These are phyloP conservation scores for Leucopsar rothschildi DNA, from an alignment of 2,113 vertebrate species.

Conservation along the genomic window DNA sequence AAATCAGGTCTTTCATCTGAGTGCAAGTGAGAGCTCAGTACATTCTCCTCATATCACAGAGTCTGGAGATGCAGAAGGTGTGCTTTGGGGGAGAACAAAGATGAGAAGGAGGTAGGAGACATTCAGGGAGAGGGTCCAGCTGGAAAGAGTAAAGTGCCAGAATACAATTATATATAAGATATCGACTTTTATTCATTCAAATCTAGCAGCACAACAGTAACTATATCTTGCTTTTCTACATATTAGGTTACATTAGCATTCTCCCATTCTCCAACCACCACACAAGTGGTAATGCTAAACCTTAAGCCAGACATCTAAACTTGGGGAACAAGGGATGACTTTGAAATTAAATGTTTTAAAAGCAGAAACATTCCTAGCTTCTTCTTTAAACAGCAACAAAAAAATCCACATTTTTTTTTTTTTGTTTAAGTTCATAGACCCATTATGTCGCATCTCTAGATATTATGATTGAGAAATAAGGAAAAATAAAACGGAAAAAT, in stretches of 20 bases:
- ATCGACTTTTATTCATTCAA: not conserved
- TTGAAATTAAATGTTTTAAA: not conserved
- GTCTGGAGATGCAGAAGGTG: accelerated
- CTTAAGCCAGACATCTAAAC: not conserved
- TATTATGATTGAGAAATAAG: not conserved
- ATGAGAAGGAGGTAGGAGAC: not conserved
- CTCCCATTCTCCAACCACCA: not conserved
- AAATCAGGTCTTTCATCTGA: not conserved
- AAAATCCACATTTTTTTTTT: not conserved
- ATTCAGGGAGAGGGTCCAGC: not conserved
- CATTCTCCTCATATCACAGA: not conserved
- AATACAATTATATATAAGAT: not conserved
- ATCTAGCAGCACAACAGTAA: not conserved
- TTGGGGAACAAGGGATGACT: not conserved
- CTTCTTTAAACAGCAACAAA: not conserved
- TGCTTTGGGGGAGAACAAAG: not conserved
- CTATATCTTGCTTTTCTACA: not conserved
- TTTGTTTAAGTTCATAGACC: not conserved
- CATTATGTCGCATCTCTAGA: not conserved
- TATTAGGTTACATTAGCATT: not conserved
- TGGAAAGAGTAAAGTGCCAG: not conserved
- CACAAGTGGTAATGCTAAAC: not conserved
- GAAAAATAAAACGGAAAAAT: not conserved
- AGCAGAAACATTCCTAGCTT: not conserved
- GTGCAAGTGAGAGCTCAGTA: not conserved